phyloP scores from a whole-genome alignment of 2,113 vertebrate genomes.

The Notarius quadriscutis region DNA sequence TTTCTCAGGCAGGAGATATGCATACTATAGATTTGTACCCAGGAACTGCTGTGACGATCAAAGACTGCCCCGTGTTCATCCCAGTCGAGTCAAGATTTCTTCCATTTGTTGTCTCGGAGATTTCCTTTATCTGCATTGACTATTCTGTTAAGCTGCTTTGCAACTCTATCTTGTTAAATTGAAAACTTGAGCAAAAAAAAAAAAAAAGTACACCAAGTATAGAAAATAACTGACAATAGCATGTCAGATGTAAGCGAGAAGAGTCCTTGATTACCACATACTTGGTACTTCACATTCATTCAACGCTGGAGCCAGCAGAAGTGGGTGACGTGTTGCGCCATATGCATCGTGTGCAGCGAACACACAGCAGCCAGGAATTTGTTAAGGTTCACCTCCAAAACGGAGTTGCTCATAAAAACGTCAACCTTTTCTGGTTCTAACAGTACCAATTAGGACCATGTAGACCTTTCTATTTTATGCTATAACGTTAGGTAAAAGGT shows the following conservation, averaged over 20 bases:
- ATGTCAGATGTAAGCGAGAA: neutral
- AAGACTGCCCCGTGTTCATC: neutral
- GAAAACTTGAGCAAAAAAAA: neutral
- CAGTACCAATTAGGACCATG: too few relatives aligned
- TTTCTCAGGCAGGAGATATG: too few relatives aligned
- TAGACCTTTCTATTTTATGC: too few relatives aligned
- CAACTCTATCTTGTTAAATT: neutral
- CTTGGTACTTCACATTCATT: neutral
- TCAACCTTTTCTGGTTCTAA: too few relatives aligned
- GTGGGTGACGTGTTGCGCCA: too few relatives aligned
- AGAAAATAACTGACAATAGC: neutral
- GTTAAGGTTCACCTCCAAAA: too few relatives aligned
- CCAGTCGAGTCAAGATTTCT: neutral
- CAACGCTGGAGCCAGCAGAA: too few relatives aligned
- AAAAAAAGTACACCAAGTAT: neutral
- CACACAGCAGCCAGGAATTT: too few relatives aligned
- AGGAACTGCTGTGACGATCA: neutral
- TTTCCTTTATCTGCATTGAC: neutral
- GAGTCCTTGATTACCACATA: neutral
- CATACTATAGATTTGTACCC: neutral
- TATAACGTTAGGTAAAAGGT: too few relatives aligned
- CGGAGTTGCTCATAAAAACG: too few relatives aligned
- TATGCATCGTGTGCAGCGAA: too few relatives aligned
- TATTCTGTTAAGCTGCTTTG: neutral
- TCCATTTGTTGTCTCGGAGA: neutral